Conservation (phyloP, 2,888 invertebrate species). For the Idaea biselata region DNA sequence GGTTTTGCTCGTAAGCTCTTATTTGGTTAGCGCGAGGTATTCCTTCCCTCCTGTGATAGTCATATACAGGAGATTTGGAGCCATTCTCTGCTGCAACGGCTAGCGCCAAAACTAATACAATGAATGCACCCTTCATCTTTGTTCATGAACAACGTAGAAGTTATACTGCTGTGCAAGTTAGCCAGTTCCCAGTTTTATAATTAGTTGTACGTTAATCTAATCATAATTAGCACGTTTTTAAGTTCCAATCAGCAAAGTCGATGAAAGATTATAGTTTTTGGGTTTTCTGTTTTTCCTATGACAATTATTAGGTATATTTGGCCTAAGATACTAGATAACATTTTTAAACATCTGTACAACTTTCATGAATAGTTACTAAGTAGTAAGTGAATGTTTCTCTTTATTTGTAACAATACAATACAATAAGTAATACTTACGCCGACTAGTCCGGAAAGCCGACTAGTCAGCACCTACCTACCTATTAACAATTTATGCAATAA, state of each 20-base stretch:
- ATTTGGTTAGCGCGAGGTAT: constrained; percentile 45
- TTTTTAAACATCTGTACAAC: too few relatives aligned
- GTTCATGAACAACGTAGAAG: not conserved
- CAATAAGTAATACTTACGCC: too few relatives aligned
- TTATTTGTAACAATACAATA: too few relatives aligned
- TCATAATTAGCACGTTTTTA: constrained; percentile 10
- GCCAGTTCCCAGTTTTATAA: constrained; percentile 13
- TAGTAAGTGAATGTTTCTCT: too few relatives aligned
- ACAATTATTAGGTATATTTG: not conserved
- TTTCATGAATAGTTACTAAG: too few relatives aligned
- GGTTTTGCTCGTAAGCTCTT: constrained; percentile 32
- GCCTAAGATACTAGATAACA: not conserved
- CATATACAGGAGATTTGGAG: constrained; percentile 30
- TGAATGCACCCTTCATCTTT: constrained; percentile 34
- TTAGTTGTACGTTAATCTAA: constrained; percentile 15
- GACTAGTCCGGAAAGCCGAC: too few relatives aligned
- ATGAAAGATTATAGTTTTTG: constrained; percentile 1
- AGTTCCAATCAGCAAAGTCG: not conserved
- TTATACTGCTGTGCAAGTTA: not conserved
- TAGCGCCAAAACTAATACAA: constrained; percentile 36
- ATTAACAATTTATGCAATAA: too few relatives aligned
- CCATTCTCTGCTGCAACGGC: constrained; percentile 32
- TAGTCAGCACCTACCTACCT: too few relatives aligned
- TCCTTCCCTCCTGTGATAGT: constrained; percentile 49
- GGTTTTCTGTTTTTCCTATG: not conserved